These are phyloP conservation scores for Plusia festucae DNA, from an alignment of 2,888 invertebrate genomes.

Conservation along the genomic window DNA sequence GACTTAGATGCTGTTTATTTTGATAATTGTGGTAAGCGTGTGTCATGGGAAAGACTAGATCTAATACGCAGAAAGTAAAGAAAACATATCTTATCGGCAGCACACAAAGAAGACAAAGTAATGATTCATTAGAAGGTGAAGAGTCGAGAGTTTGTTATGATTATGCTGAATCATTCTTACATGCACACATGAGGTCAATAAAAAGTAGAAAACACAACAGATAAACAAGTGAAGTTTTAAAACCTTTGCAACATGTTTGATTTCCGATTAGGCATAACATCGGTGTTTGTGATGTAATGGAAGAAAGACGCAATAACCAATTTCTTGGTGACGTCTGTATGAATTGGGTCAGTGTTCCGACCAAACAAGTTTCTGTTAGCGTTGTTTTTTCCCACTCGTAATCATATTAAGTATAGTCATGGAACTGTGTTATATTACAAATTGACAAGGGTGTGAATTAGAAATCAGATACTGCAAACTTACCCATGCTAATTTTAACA, in stretches of 20 bases:
- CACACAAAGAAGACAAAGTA: not conserved
- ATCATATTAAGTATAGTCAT: constrained; percentile 28
- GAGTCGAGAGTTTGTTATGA: not conserved
- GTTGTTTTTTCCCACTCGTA: constrained; percentile 14
- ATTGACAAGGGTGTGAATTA: not conserved
- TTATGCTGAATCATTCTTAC: not conserved
- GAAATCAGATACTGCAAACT: not conserved
- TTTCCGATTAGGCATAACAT: constrained; percentile 13
- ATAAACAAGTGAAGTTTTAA: constrained; percentile 1
- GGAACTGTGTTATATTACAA: constrained; percentile 15
- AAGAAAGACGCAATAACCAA: constrained; percentile 18
- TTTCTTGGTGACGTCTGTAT: constrained; percentile 15
- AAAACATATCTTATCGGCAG: not conserved
- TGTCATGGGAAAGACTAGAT: not conserved
- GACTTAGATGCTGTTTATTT: constrained; percentile 13
- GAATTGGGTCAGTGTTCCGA: constrained; percentile 17
- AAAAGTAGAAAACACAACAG: not conserved
- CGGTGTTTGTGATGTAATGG: constrained; percentile 11
- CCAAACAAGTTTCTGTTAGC: constrained; percentile 34
- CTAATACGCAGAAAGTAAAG: not conserved
- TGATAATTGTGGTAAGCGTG: constrained; percentile 3
- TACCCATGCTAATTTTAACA: not conserved
- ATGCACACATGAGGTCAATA: not conserved
- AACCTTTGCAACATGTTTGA: constrained; percentile 10
- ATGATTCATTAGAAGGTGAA: not conserved